Evolutionary conservation across 2,888 invertebrate species (phyloP), one percentile per base, ranked within the genome.

Genomic region (Drosophila villosipedis): DNA sequence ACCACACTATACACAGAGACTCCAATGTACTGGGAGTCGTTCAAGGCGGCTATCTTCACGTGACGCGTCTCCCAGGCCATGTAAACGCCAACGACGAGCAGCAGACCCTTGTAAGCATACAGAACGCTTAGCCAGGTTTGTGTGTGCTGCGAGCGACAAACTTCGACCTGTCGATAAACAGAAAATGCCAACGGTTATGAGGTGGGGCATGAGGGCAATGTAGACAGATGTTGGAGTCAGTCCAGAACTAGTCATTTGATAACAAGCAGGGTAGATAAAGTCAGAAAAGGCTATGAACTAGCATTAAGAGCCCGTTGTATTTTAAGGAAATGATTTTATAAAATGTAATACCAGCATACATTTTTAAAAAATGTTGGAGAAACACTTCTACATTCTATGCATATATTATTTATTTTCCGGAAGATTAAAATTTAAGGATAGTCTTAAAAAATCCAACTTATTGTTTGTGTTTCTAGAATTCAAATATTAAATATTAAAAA

Each of bases 51-150:
- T 84, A 98, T 97, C 94, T 98, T 98, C 31, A 98, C 97, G 92
- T 97, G 96, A 61, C 97, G 95, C 14, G 98, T 98, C 94, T 98
- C 98, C 98, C 98, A 98, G 0, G 98, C 98, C 98, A 98, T 98
- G 94, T 98, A 98, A 5, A 98, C 96, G 0, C 98, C 98, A 73
- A 98, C 97, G 37, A 98, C 95, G 22, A 98, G 95, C 25, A 98
- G 94, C 0, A 98, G 94, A 2, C 97, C 97, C 93, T 98, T 98
- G 94, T 98, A 98, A 12, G 96, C 96, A 93, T 98, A 98, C 16
- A 98, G 95, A 0, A 96, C 97, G 58, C 97, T 96, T n/a, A 98
- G 94, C 98, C 98, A 98, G 57, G 97, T 97, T 49, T 96, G 96
- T 16, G 97, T 97, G 93, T 98, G 97, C 83, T 96, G 96, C 1